These are phyloP conservation scores for Sphaeridia pumilis DNA, from an alignment of 2,888 invertebrate genomes.

Conservation along the genomic window DNA sequence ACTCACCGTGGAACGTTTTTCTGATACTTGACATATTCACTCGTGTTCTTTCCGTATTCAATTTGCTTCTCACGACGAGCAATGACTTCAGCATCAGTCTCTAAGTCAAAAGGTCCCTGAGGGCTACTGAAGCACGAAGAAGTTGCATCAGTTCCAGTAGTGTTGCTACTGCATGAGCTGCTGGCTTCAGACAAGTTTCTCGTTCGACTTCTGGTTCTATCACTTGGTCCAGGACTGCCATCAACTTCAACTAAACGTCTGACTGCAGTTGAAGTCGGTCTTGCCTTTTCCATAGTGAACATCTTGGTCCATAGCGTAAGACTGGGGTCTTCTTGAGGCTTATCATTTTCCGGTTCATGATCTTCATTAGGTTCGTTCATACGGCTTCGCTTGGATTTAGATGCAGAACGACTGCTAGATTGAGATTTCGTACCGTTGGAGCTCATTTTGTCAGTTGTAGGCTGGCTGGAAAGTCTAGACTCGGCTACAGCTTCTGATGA, in stretches of 20 bases:
- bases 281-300: background rate
- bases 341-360: background rate
- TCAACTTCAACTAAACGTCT: no score
- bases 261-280: no score
- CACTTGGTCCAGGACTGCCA: background rate
- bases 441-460: no score
- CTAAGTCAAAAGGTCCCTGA: slow-evolving; percentile 13
- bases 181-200: background rate
- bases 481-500: no score
- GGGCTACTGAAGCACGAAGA: background rate
- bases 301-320: background rate
- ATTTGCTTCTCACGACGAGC: slow-evolving; percentile 28
- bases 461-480: no score
- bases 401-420: background rate
- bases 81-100: slow-evolving; percentile 25
- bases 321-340: background rate
- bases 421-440: background rate
- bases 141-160: background rate
- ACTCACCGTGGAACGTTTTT: slow-evolving; percentile 29
- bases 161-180: background rate
- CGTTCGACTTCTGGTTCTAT: background rate
- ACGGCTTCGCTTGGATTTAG: background rate
- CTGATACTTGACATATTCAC: slow-evolving; percentile 26
- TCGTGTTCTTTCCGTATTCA: slow-evolving; percentile 33
- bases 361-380: background rate